Conservation (phyloP, 2,113 vertebrate genomes). For the Trichomycterus rosablanca region DNA sequence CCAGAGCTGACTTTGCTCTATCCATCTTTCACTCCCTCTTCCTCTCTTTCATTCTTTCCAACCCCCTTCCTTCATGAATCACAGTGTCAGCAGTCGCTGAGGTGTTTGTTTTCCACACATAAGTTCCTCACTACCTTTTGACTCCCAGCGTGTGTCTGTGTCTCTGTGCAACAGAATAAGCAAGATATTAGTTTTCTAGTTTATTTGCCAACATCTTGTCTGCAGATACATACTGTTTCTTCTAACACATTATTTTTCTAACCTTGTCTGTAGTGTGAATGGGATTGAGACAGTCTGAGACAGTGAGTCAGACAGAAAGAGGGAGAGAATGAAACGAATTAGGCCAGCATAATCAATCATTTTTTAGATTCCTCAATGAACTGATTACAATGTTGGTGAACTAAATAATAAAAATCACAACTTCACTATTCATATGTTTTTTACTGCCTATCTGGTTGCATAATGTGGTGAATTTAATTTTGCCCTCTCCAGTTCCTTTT, state of each 20-base stretch:
- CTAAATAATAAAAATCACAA: too few relatives aligned
- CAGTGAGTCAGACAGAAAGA: conserved; percentile 8
- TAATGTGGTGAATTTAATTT: too few relatives aligned
- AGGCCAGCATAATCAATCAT: neutral
- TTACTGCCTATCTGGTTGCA: too few relatives aligned
- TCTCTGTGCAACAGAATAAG: conserved; percentile 33
- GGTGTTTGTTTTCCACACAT: conserved; percentile 68
- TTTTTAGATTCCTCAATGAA: too few relatives aligned
- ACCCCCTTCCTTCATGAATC: conserved; percentile 59
- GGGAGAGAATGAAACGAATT: neutral
- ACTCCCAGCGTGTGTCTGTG: conserved; percentile 45
- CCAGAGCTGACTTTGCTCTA: conserved; percentile 50
- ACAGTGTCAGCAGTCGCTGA: conserved; percentile 70
- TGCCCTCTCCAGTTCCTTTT: too few relatives aligned
- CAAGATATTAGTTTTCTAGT: conserved; percentile 17
- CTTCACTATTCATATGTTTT: too few relatives aligned
- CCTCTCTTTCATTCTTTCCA: conserved; percentile 40
- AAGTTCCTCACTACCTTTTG: conserved; percentile 65
- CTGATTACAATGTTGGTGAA: too few relatives aligned
- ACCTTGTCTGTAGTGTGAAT: conserved; percentile 21
- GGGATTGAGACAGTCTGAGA: conserved; percentile 6
- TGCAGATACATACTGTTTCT: conserved; percentile 18
- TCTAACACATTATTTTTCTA: conserved; percentile 21
- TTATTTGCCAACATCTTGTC: conserved; percentile 28
- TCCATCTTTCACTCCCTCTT: conserved; percentile 37